phyloP scores from a whole-genome alignment of 2,888 invertebrate genomes.

The Troides oblongomaculatus region DNA sequence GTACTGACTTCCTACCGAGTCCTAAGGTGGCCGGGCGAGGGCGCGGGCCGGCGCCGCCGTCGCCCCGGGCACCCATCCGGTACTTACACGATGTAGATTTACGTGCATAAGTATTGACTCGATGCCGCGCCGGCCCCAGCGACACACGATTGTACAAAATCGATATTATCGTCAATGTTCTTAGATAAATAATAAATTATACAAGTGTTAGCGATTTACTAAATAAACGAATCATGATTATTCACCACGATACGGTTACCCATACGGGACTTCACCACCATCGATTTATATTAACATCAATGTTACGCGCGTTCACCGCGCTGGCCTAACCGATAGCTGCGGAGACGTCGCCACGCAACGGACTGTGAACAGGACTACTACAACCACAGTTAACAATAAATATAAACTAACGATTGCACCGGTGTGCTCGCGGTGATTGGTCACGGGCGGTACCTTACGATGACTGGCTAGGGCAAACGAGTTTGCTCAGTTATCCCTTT shows the following conservation, averaged over 20 bases:
- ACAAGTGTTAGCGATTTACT: conserved; percentile 49
- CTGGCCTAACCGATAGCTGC: conserved; percentile 54
- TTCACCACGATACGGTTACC: conserved; percentile 34
- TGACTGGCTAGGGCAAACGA: conserved; percentile 37
- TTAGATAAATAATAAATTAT: conserved; percentile 66
- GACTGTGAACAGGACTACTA: conserved; percentile 27
- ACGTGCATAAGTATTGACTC: conserved; percentile 38
- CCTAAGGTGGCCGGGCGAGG: conserved; percentile 65
- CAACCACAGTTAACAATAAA: conserved; percentile 45
- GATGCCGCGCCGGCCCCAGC: conserved; percentile 46
- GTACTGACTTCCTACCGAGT: conserved; percentile 78
- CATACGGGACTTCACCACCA: conserved; percentile 28
- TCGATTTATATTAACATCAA: conserved; percentile 29
- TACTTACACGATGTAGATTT: conserved; percentile 38
- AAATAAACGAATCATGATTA: conserved; percentile 30
- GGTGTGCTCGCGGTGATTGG: conserved; percentile 41
- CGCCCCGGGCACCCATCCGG: conserved; percentile 37
- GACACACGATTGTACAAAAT: conserved; percentile 52
- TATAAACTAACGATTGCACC: conserved; percentile 43
- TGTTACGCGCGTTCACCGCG: conserved; percentile 36
- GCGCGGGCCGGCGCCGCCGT: conserved; percentile 35
- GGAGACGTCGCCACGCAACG: conserved; percentile 18
- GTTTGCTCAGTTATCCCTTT: conserved; percentile 39
- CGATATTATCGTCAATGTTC: conserved; percentile 64
- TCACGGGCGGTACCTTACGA: conserved; percentile 32